These are phyloP conservation scores for Lepus americanus DNA, from an alignment of 2,113 vertebrate genomes.

Conservation along the genomic window DNA sequence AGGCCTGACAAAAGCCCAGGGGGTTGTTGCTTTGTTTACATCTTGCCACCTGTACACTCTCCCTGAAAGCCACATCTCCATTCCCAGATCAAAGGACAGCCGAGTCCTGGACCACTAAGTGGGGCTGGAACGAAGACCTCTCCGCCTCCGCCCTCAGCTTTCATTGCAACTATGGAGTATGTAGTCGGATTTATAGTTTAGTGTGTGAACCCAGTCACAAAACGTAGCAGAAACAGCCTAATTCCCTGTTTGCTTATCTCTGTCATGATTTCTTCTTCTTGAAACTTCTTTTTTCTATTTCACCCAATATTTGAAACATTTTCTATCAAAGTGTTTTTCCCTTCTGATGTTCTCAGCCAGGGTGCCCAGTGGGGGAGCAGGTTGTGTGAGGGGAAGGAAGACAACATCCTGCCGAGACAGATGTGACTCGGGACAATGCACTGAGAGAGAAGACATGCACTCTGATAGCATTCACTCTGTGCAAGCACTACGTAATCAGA, in stretches of 20 bases:
- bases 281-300: not conserved
- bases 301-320: not conserved
- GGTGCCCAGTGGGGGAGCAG: not conserved
- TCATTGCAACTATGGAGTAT: not conserved
- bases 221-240: not conserved
- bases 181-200: slow-evolving; percentile 10
- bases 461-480: not conserved
- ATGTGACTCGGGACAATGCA: not conserved
- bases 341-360: not conserved
- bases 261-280: not conserved
- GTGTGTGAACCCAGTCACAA: slow-evolving; percentile 37
- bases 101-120: not conserved
- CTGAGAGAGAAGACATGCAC: not conserved
- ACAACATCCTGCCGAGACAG: not conserved
- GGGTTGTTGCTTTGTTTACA: slow-evolving; percentile 55
- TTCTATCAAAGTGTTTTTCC: not conserved
- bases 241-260: not conserved
- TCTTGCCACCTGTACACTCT: slow-evolving; percentile 46
- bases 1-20: not conserved
- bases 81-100: slow-evolving; percentile 49
- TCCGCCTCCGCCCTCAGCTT: not conserved
- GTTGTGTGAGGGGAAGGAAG: not conserved
- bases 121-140: slow-evolving; percentile 34
- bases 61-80: not conserved
- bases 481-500: not conserved